Conservation (phyloP, 2,797 vertebrate species). For the Pangasius larnaudii region DNA sequence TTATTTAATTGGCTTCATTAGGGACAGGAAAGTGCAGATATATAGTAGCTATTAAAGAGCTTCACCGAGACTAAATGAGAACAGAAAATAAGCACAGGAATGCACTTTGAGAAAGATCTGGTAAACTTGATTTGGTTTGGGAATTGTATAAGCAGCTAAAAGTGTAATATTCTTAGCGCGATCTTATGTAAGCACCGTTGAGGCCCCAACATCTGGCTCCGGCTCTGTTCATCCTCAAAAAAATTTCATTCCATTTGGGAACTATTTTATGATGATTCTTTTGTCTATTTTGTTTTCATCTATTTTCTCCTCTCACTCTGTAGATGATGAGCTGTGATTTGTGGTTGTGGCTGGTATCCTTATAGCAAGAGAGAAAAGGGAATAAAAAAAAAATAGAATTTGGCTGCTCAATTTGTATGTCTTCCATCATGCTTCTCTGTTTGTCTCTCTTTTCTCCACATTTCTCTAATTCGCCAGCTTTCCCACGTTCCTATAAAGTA, state of each 20-base stretch:
- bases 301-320: slow-evolving; percentile 10
- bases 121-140: slow-evolving; percentile 38
- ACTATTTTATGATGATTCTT: slow-evolving; percentile 6
- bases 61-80: not conserved
- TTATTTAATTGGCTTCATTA: slow-evolving; percentile 23
- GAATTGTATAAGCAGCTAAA: slow-evolving; percentile 49
- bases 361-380: slow-evolving; percentile 1
- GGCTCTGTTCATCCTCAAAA: slow-evolving; percentile 14
- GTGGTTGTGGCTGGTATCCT: slow-evolving; percentile 14
- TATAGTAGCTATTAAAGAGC: slow-evolving; percentile 29
- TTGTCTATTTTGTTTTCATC: slow-evolving; percentile 25
- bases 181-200: slow-evolving; percentile 41
- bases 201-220: slow-evolving; percentile 25
- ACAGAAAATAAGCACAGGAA: slow-evolving; percentile 17
- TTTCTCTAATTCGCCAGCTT: not conserved
- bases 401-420: not conserved
- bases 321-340: slow-evolving; percentile 29
- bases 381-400: slow-evolving; percentile 17
- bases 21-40: not conserved
- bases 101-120: slow-evolving; percentile 30
- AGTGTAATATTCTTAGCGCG: slow-evolving; percentile 47
- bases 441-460: not conserved
- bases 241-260: slow-evolving; percentile 19
- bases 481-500: not conserved
- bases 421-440: not conserved